These are phyloP conservation scores for Triops cancriformis DNA, from an alignment of 1,140 invertebrate species.

Conservation along the genomic window DNA sequence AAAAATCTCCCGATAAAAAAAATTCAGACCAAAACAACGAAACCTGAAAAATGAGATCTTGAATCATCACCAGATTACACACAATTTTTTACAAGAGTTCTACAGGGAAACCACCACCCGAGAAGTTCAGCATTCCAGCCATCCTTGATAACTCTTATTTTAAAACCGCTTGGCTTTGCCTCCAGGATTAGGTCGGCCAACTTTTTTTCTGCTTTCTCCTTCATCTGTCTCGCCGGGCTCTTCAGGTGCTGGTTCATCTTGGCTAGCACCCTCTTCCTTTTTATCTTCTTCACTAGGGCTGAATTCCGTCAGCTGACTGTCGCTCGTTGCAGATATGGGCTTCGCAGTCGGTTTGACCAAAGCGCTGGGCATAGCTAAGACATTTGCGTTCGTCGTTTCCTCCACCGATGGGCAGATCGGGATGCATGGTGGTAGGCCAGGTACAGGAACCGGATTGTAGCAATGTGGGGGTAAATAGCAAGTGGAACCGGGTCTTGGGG, in stretches of 20 bases:
- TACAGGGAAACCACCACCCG: not conserved
- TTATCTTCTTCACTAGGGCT: not conserved
- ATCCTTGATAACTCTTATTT: not conserved
- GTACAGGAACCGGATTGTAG: not conserved
- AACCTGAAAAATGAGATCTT: not conserved
- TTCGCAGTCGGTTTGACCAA: not conserved
- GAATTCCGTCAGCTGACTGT: not conserved
- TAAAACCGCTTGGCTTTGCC: not conserved
- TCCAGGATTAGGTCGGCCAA: not conserved
- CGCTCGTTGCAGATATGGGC: not conserved
- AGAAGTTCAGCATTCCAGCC: not conserved
- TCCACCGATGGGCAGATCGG: not conserved
- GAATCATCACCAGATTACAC: too few relatives aligned
- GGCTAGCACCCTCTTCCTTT: not conserved
- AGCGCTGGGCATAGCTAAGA: not conserved
- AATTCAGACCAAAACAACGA: not conserved
- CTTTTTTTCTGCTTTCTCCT: constrained; percentile 10
- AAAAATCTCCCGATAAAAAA: too few relatives aligned
- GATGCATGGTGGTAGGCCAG: not conserved
- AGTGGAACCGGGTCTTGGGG: not conserved
- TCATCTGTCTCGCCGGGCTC: not conserved
- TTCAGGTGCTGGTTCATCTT: not conserved
- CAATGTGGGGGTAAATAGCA: constrained; percentile 9
- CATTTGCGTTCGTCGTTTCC: not conserved
- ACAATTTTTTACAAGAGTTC: too few relatives aligned